Evolutionary conservation across 2,113 vertebrate genomes (phyloP).

Genomic region (Chinchilla lanigera): DNA sequence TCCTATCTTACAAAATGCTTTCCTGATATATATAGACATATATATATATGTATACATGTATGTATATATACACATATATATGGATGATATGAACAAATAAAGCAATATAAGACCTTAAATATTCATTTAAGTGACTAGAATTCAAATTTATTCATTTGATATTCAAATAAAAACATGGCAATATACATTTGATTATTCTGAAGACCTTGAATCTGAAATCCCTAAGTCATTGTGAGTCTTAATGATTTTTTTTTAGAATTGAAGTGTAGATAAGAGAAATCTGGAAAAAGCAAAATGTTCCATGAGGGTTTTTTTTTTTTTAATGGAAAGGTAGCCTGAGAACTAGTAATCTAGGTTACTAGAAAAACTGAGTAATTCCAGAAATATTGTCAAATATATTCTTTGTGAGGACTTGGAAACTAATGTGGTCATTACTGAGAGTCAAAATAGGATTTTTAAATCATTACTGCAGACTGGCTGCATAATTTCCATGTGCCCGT

Average conservation of each 20-base stretch:
- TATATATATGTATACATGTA: neutral
- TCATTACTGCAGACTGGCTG: neutral
- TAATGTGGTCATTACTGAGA: neutral
- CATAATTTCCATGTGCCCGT: neutral
- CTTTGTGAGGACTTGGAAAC: neutral
- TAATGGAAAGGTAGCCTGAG: neutral
- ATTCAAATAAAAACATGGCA: neutral
- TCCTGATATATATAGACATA: neutral
- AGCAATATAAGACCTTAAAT: neutral
- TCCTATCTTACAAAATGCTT: neutral
- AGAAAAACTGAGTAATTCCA: neutral
- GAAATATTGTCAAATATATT: conserved; percentile 39
- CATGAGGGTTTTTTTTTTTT: neutral
- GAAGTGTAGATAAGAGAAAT: neutral
- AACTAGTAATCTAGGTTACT: neutral
- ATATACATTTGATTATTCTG: neutral
- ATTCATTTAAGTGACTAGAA: neutral
- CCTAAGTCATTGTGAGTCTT: neutral
- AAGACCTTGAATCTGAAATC: conserved; percentile 21
- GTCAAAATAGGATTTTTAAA: neutral
- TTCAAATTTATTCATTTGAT: neutral
- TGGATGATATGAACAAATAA: neutral
- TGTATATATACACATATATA: neutral
- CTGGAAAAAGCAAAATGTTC: neutral
- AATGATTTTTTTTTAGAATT: conserved; percentile 4